Conservation (phyloP, 2,888 invertebrate genomes). For the Margaritifera margaritifera region DNA sequence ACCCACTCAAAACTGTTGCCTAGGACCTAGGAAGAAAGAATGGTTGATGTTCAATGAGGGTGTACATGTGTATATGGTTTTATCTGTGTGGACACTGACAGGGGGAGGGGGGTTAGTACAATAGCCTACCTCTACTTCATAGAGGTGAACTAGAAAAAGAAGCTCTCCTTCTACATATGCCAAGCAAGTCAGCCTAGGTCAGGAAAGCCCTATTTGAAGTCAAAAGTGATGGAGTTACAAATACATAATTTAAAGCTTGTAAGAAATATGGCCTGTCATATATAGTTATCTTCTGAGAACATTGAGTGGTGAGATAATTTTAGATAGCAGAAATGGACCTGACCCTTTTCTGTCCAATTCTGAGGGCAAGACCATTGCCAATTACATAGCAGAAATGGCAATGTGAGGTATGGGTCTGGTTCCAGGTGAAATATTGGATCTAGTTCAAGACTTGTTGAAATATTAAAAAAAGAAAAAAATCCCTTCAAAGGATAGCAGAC, state of each 20-base stretch:
- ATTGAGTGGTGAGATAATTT: conserved; percentile 11
- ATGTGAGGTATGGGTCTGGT: conserved; percentile 15
- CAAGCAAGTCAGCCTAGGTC: too few species aligned
- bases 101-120: too few species aligned
- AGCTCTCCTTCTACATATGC: too few species aligned
- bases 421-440: conserved; percentile 15
- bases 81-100: too few species aligned
- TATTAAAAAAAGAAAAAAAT: conserved; percentile 8
- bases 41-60: too few species aligned
- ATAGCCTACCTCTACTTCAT: too few species aligned
- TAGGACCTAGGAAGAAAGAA: too few species aligned
- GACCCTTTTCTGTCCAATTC: conserved; percentile 2
- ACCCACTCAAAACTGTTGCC: too few species aligned
- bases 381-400: conserved; percentile 14
- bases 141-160: too few species aligned
- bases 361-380: conserved; percentile 11
- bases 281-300: conserved; percentile 14
- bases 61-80: too few species aligned
- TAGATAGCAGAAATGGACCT: conserved; percentile 9
- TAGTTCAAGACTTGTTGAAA: conserved; percentile 5
- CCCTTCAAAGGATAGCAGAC: conserved; percentile 15
- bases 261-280: conserved; percentile 5
- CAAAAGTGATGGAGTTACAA: neutral
- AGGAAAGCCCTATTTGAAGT: too few species aligned
- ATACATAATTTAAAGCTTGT: conserved; percentile 1